Evolutionary conservation across 2,113 vertebrate genomes (phyloP).

Genomic region (Rhagologus leucostigma): DNA sequence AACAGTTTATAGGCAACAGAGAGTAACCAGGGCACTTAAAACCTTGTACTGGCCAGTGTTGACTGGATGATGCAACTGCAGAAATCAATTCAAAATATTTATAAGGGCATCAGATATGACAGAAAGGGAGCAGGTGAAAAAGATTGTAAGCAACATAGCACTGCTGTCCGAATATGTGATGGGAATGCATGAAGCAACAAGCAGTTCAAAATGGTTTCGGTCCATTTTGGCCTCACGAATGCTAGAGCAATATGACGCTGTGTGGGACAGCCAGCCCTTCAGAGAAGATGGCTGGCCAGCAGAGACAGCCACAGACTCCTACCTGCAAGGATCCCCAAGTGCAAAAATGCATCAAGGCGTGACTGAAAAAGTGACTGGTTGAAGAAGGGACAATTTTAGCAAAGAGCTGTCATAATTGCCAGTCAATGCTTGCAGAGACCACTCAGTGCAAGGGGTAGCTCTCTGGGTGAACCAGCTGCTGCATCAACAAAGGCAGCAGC

Average conservation of each 20-base stretch:
- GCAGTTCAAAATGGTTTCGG: background rate
- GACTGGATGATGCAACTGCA: constrained; percentile 5
- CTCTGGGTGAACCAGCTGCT: accelerated
- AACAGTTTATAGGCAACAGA: background rate
- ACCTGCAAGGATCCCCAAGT: background rate
- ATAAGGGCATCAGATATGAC: background rate
- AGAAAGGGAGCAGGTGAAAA: background rate
- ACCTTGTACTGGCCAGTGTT: background rate
- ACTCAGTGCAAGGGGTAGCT: background rate
- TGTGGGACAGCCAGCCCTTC: background rate
- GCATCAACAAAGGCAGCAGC: background rate
- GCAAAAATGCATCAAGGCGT: background rate
- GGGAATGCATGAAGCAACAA: background rate
- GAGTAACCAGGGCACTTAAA: background rate
- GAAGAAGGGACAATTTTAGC: background rate
- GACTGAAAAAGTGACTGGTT: background rate
- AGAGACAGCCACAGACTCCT: background rate
- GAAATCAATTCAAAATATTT: constrained; percentile 43
- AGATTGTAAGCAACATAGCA: background rate
- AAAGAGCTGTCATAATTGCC: background rate
- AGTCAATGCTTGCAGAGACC: background rate
- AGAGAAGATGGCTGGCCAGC: background rate
- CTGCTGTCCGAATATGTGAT: background rate
- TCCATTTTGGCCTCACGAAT: background rate
- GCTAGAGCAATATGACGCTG: background rate